Conservation (phyloP, 2,113 vertebrate genomes). For the Clarias gariepinus region DNA sequence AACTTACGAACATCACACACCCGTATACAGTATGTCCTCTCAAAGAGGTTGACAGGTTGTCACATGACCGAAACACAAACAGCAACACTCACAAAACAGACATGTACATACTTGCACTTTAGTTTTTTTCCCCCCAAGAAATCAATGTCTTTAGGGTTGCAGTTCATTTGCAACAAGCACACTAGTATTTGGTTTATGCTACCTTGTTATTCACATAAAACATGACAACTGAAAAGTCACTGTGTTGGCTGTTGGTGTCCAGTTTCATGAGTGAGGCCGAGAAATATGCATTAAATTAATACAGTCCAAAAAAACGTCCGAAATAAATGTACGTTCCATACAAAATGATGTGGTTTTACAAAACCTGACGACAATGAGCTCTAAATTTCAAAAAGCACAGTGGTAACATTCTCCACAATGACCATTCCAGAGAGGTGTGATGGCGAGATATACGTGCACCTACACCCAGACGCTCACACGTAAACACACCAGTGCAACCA, state of each 20-base stretch:
- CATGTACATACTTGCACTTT: slow-evolving; percentile 49
- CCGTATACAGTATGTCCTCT: slow-evolving; percentile 15
- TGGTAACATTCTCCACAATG: neutral
- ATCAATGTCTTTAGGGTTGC: slow-evolving; percentile 1
- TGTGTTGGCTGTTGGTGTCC: neutral
- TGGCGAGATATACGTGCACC: neutral
- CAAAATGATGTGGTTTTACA: neutral
- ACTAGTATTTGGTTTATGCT: slow-evolving; percentile 52
- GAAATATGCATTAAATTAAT: slow-evolving; percentile 1
- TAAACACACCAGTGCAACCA: slow-evolving; percentile 36
- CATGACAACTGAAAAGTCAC: slow-evolving; percentile 19
- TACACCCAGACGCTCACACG: slow-evolving; percentile 11
- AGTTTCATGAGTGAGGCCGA: neutral
- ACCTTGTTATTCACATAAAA: slow-evolving; percentile 43
- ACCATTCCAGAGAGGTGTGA: slow-evolving; percentile 12
- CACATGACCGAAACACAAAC: slow-evolving; percentile 65
- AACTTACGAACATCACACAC: slow-evolving; percentile 35
- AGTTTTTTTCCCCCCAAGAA: slow-evolving; percentile 10
- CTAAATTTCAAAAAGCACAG: neutral
- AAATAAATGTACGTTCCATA: slow-evolving; percentile 25
- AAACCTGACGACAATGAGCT: neutral
- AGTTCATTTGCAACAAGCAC: slow-evolving; percentile 38
- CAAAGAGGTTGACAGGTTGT: slow-evolving; percentile 59
- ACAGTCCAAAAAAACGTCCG: neutral
- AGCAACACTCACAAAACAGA: slow-evolving; percentile 69